Base-by-base conservation (phyloP, 2,797 vertebrate genomes). In the Ptychadena robeensis region DNA sequence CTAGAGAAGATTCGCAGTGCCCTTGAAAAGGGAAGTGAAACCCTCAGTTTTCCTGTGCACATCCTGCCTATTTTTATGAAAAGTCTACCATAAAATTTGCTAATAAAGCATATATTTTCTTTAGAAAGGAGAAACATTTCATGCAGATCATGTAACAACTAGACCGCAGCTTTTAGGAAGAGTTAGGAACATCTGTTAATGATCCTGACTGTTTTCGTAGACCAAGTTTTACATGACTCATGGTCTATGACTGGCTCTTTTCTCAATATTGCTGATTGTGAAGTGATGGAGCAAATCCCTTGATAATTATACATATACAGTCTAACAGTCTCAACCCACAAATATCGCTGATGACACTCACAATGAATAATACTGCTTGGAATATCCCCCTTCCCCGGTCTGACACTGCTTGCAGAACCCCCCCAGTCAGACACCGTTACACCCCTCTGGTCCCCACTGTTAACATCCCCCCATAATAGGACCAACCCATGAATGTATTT, bases 71-170 rank as follows among this genome's bases (percentile, higher is more conserved):
- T 5, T 59, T 27, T 59, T 69, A 68, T 57, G 37, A 5, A 14
- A 66, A 30, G 67, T 34, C 31, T 79, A 44, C 68, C 34, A 59
- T 48, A 27, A 57, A 68, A 79, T 22, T 9, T 37, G 44, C 65
- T n/a, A 11, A 22, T 35, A 27, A n/a, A 69, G 65, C 65, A 35
- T 57, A 57, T 35, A 12, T 18, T 27, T 37, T 68, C 15, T 27
- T 9, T 22, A 34, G 30, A 31, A 48, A 11, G 68, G 28, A 40
- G 27, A 66, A 78, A 31, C 30, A 77, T 53, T 44, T 76, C 25
- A 4, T 27, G 38, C 63, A 78, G 37, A 53, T 78, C 35, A 78
- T 40, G 66, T 4, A 30, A 48, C n/a, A 63, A 34, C 25, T 28
- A 75, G 35, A 63, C 34, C 27, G 14, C 30, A 32, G 34, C 38